phyloP scores from a whole-genome alignment of 2,888 invertebrate species.

The Drosophila falleni region DNA sequence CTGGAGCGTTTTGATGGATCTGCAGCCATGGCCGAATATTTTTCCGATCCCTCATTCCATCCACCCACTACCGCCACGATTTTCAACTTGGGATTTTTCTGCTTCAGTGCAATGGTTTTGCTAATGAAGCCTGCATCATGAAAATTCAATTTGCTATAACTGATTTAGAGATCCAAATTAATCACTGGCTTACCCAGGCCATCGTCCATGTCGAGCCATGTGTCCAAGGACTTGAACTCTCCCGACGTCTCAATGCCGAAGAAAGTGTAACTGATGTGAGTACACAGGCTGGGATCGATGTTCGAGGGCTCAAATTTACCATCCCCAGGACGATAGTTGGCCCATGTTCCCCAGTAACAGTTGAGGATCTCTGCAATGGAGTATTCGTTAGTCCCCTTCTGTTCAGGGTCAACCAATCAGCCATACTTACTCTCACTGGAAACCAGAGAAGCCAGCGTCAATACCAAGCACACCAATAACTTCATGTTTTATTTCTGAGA shows the following conservation, averaged over 20 bases:
- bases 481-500: background rate
- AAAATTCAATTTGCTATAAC: background rate
- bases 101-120: slow-evolving; percentile 66
- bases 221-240: slow-evolving; percentile 63
- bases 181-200: slow-evolving; percentile 57
- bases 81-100: slow-evolving; percentile 85
- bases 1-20: slow-evolving; percentile 89
- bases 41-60: slow-evolving; percentile 96
- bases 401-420: fast-evolving
- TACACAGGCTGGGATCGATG: slow-evolving; percentile 74
- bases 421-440: slow-evolving; percentile 51
- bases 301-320: slow-evolving; percentile 67
- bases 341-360: slow-evolving; percentile 80
- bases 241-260: slow-evolving; percentile 71
- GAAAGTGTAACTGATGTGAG: slow-evolving; percentile 77
- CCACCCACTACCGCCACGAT: slow-evolving; percentile 95
- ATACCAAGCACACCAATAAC: slow-evolving; percentile 6
- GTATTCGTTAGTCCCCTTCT: background rate
- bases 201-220: slow-evolving; percentile 69
- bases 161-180: background rate
- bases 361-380: slow-evolving; percentile 62
- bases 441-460: background rate
- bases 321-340: slow-evolving; percentile 70
- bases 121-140: slow-evolving; percentile 52
- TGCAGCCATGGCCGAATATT: slow-evolving; percentile 93